Base-by-base conservation (phyloP, 1,140 invertebrate species). In the Thaumetopoea pityocampa region DNA sequence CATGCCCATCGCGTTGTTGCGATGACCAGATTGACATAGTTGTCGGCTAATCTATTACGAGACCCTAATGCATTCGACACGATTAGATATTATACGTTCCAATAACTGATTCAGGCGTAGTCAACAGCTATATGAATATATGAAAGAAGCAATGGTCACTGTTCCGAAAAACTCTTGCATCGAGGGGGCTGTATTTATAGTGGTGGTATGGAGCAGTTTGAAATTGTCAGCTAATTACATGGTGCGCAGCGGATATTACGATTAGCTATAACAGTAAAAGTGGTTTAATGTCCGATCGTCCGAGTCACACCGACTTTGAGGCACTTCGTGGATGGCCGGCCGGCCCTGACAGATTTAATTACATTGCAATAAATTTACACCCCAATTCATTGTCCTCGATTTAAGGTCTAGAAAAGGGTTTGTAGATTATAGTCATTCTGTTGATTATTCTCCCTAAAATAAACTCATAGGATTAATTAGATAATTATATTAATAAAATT, bases 251-350 rank as follows among this genome's bases (percentile, higher is more conserved):
- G 60, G 53, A 45, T 49, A 60, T 78, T 76, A 79, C 71, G 72
- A 76, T 77, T 68, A 58, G 61, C 62, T 68, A 81, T 81, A 81
- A 78, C 66, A 78, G 68, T 81, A 78, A 83, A 79, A 80, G 55
- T 69, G 45, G 45, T 53, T 59, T 83, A 76, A 78, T 68, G 67
- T 65, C 62, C 33, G 43, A 28, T 51, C 56, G 60, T 68, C 65
- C 52, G 51, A 57, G 54, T 47, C 67, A 65, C 72, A 67, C 76
- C 72, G 76, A 79, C 70, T 72, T 56, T 59, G 64, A 57, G 62
- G 57, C 43, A 42, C 54, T 51, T 47, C 42, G 50, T 60, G 67
- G 72, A 77, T 69, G 55, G 67, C 50, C 34, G 3, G 30, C 22
- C 9, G 7, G 14, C 15, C 14, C 46, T 17, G 29, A 12, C 45